Evolutionary conservation across 2,113 vertebrate genomes (phyloP).

Genomic region (Oreamnos americanus): DNA sequence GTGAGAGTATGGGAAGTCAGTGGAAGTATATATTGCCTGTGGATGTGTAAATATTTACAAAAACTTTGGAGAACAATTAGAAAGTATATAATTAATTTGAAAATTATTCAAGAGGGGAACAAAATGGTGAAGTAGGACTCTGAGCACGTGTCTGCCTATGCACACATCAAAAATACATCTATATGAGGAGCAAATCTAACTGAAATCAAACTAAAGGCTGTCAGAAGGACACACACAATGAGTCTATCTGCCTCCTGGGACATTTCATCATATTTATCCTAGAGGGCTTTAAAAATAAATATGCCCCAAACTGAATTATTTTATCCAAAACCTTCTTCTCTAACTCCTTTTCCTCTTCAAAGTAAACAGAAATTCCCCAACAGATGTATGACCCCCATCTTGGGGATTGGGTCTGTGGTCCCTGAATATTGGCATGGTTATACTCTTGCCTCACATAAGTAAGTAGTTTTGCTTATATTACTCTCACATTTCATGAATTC

Average conservation of each 20-base stretch:
- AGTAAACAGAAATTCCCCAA: not conserved
- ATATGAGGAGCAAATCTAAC: not conserved
- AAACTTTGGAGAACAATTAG: not conserved
- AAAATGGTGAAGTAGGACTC: not conserved
- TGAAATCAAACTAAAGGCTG: not conserved
- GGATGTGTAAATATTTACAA: not conserved
- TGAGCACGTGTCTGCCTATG: not conserved
- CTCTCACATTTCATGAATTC: not conserved
- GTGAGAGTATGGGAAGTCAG: not conserved
- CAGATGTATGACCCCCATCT: not conserved
- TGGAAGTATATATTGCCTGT: not conserved
- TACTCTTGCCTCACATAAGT: not conserved
- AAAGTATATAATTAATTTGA: not conserved
- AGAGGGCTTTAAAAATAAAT: not conserved
- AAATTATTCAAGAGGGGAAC: not conserved
- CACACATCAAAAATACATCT: not conserved
- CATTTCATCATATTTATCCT: not conserved
- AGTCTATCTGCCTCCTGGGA: not conserved
- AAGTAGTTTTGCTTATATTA: not conserved
- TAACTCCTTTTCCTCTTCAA: not conserved
- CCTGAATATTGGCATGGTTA: not conserved
- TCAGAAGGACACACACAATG: not conserved
- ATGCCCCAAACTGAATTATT: not conserved
- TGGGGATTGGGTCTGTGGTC: not conserved
- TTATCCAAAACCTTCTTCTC: not conserved